A percentile compares a stretch with the other conserved stretches of the same genome.
phyloP scores from a whole-genome alignment of 2,797 vertebrate genomes.

The Malacoctenus gilli region DNA sequence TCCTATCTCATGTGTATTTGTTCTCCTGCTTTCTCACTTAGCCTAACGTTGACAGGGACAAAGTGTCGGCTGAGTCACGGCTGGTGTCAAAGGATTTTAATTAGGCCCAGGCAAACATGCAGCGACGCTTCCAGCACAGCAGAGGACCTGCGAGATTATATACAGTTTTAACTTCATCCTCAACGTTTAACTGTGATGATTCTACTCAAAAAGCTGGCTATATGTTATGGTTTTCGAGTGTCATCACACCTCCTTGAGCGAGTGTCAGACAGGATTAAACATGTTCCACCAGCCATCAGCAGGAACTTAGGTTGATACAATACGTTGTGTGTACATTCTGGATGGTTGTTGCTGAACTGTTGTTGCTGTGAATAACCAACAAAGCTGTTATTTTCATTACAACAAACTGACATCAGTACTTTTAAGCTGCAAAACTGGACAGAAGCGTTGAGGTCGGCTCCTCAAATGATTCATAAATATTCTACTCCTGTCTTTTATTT shows the following conservation, averaged over 20 bases:
- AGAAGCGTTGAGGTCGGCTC: not conserved
- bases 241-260: too few relatives aligned
- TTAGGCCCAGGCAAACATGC: constrained; percentile 7
- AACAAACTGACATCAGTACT: constrained; percentile 16
- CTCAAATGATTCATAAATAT: too few relatives aligned
- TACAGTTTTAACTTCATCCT: not conserved
- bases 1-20: constrained; percentile 10
- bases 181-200: not conserved
- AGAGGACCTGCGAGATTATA: not conserved
- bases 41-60: constrained; percentile 38
- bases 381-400: constrained; percentile 20
- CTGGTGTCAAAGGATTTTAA: constrained; percentile 41
- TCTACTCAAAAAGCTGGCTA: too few relatives aligned
- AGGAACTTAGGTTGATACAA: too few relatives aligned
- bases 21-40: constrained; percentile 36
- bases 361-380: constrained; percentile 24
- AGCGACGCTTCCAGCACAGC: constrained; percentile 5
- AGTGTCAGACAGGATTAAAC: too few relatives aligned
- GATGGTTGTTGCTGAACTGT: constrained; percentile 10
- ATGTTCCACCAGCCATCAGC: too few relatives aligned
- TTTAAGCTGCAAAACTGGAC: not conserved
- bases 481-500: too few relatives aligned
- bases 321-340: too few relatives aligned
- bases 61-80: constrained; percentile 45
- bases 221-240: too few relatives aligned